Percentiles rank a stretch among this genome's conserved stretches.
Conservation (phyloP, 2,888 invertebrate species). For the Cyaniris semiargus region DNA sequence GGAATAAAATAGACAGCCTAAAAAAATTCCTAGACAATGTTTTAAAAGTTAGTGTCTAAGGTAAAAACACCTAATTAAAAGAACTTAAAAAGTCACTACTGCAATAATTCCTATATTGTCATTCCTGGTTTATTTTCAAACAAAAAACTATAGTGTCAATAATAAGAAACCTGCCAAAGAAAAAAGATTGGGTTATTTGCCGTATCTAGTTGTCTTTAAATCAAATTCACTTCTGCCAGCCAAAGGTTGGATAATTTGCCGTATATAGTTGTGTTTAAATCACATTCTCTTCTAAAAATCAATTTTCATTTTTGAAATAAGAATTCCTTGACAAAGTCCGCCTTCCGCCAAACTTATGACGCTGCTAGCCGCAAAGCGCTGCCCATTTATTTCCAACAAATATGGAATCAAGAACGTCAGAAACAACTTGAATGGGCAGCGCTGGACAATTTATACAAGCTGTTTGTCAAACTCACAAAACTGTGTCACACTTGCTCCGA, state of each 20-base stretch:
- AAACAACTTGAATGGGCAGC: constrained; percentile 22
- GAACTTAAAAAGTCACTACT: too few relatives aligned
- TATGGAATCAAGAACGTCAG: constrained; percentile 26
- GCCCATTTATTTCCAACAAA: constrained; percentile 20
- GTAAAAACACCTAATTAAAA: too few relatives aligned
- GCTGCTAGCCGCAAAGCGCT: neutral
- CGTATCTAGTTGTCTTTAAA: neutral
- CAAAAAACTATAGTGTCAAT: too few relatives aligned
- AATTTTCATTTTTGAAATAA: neutral
- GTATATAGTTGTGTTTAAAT: neutral
- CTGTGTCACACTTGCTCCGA: constrained; percentile 33
- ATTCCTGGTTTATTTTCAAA: too few relatives aligned
- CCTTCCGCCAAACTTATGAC: constrained; percentile 3
- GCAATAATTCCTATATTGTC: too few relatives aligned
- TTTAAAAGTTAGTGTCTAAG: too few relatives aligned
- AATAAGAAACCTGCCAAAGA: too few relatives aligned
- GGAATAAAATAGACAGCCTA: too few relatives aligned
- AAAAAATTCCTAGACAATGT: too few relatives aligned
- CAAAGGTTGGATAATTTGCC: too few relatives aligned
- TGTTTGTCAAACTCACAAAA: constrained; percentile 34
- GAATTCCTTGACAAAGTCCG: constrained; percentile 13
- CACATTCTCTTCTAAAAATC: neutral
- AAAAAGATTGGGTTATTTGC: too few relatives aligned
- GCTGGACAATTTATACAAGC: constrained; percentile 33
- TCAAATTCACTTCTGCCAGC: neutral